Base-by-base conservation (phyloP, 2,113 vertebrate genomes). In the Zeus faber region DNA sequence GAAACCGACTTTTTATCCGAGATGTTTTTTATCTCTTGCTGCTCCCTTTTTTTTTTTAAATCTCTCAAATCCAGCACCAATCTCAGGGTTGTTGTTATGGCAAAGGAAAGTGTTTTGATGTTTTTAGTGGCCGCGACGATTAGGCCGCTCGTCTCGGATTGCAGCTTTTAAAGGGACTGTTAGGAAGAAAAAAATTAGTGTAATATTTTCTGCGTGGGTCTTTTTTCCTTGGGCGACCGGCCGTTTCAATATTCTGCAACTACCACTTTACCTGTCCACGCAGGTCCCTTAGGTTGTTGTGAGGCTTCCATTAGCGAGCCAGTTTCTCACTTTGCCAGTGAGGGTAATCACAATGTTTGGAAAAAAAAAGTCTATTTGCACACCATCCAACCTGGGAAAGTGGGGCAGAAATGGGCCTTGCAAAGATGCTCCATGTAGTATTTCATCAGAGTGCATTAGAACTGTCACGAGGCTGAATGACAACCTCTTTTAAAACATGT, bases 401-500 rank as follows among this genome's bases (percentile, higher is more conserved):
- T 85, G 78, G 62, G 60, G 65, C 73, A 71, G 74, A 78, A 86
- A 81, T 87, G 77, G 77, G 73, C 75, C 77, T 81, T 77, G 80
- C 31, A 21, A 77, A 76, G 73, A 73, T 74, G 62, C 82, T 71
- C 76, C 41, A 72, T 81, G 26, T 80, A 70, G 61, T 74, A 35
- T 81, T 76, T 81, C 78, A 85, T 85, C 78, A 81, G 73, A 76
- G 80, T 83, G 81, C 78, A 79, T 87, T 84, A 80, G 70, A 72
- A 80, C 78, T 83, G 81, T 84, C 83, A 84, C 54, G 62, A 52
- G 62, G 59, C 67, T 73, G 80, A 83, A 67, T 60, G 72, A 71
- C 65, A 77, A 65, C 64, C 76, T 65, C 60, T 73, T 76, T 70
- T 53, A 62, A 73, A 68, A 62, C 4, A 8, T 71, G 67, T 61